Percentiles rank a stretch among this genome's conserved stretches.
Conservation (phyloP, 2,888 invertebrate species). For the Brenthis hecate region DNA sequence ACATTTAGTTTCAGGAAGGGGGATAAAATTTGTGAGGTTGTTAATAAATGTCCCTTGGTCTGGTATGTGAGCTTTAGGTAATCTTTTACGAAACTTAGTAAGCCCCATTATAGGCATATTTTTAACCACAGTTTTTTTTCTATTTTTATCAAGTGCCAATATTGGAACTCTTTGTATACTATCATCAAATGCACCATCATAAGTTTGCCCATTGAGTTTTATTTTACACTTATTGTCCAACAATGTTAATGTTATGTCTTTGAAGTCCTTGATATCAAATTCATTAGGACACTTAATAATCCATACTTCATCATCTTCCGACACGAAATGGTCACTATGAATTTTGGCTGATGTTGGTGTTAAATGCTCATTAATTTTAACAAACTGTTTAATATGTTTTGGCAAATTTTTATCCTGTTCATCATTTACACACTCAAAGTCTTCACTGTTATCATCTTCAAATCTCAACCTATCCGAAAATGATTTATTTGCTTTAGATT, state of each 20-base stretch:
- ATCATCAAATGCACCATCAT: constrained; percentile 52
- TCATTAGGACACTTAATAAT: constrained; percentile 60
- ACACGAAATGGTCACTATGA: constrained; percentile 42
- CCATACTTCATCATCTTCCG: constrained; percentile 65
- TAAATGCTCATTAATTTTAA: constrained; percentile 50
- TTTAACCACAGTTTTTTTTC: constrained; percentile 45
- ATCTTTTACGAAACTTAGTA: constrained; percentile 57
- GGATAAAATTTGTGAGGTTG: constrained; percentile 59
- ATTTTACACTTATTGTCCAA: constrained; percentile 60
- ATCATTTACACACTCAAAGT: constrained; percentile 32
- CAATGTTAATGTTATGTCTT: constrained; percentile 48
- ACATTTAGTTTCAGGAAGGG: constrained; percentile 66
- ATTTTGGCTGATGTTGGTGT: constrained; percentile 41
- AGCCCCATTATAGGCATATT: constrained; percentile 45
- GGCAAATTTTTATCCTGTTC: constrained; percentile 32
- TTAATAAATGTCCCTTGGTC: constrained; percentile 52
- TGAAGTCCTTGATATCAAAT: constrained; percentile 51
- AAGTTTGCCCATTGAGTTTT: constrained; percentile 60
- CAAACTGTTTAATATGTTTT: constrained; percentile 49
- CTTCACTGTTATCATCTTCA: constrained; percentile 56
- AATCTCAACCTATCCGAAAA: constrained; percentile 60
- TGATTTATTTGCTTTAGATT: constrained; percentile 40
- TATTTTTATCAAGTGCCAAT: constrained; percentile 44
- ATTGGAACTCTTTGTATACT: constrained; percentile 45
- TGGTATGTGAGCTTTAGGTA: constrained; percentile 60